Percentiles rank a stretch among this genome's conserved stretches.
Evolutionary conservation across 2,113 vertebrate species (phyloP).

Genomic region (Rissa tridactyla): DNA sequence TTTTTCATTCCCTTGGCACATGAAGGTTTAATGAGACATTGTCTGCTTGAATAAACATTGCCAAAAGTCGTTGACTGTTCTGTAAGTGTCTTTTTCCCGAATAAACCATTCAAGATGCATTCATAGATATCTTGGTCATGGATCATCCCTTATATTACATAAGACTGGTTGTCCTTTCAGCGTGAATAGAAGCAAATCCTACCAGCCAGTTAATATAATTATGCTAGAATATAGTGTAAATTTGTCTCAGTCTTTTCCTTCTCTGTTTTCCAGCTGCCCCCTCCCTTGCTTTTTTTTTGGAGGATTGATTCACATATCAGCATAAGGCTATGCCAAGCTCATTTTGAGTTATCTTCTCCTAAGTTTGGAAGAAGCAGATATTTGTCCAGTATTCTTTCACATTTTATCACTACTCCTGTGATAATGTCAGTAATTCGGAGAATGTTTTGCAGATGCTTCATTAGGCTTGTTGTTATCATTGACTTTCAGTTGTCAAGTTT

Average conservation of each 20-base stretch:
- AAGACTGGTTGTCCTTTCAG: not conserved
- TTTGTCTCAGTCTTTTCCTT: not conserved
- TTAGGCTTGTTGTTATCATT: not conserved
- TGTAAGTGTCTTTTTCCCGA: not conserved
- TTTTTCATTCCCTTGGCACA: not conserved
- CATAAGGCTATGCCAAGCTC: not conserved
- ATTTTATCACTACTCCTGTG: not conserved
- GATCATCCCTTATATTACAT: not conserved
- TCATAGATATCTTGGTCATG: not conserved
- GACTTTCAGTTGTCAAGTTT: slow-evolving; percentile 3
- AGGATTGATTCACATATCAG: not conserved
- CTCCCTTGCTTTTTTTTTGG: not conserved
- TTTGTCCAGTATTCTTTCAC: not conserved
- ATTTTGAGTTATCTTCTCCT: not conserved
- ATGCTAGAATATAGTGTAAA: fast-evolving
- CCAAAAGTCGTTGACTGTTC: not conserved
- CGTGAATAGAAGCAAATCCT: not conserved
- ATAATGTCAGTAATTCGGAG: not conserved
- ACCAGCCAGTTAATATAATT: not conserved
- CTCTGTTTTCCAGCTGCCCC: not conserved
- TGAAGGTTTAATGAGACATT: not conserved
- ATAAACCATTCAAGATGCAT: not conserved
- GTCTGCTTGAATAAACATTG: not conserved
- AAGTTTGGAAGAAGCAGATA: not conserved
- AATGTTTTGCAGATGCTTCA: not conserved